Evolutionary conservation across 2,888 invertebrate genomes (phyloP).

Genomic region (Scotopteryx bipunctaria): DNA sequence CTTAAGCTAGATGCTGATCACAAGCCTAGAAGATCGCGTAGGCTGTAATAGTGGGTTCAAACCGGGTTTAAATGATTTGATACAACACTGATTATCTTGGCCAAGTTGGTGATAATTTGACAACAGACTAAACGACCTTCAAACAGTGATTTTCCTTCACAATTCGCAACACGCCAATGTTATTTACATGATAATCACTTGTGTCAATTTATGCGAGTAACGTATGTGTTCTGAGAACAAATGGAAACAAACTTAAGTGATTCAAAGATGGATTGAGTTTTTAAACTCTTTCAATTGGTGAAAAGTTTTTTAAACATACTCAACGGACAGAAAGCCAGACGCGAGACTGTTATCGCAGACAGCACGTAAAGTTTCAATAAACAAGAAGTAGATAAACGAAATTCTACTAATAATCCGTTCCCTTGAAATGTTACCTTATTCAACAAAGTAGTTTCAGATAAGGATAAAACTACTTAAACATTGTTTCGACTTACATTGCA

Average conservation of each 20-base stretch:
- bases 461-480: slow-evolving; percentile 7
- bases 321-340: background rate
- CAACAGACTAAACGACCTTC: slow-evolving; percentile 38
- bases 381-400: slow-evolving; percentile 3
- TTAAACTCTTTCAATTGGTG: background rate
- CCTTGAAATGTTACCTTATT: slow-evolving; percentile 5
- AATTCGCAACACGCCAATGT: slow-evolving; percentile 42
- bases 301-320: background rate
- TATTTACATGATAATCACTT: slow-evolving; percentile 50
- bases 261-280: background rate
- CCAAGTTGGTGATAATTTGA: slow-evolving; percentile 25
- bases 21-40: slow-evolving; percentile 10
- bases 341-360: background rate
- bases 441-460: slow-evolving; percentile 9
- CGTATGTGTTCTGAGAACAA: background rate
- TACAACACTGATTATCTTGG: slow-evolving; percentile 8
- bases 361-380: background rate
- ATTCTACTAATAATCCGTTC: background rate
- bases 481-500: slow-evolving; percentile 20
- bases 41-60: slow-evolving; percentile 5
- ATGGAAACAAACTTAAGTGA: background rate
- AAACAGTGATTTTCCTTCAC: slow-evolving; percentile 41
- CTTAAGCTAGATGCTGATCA: background rate
- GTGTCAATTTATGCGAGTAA: slow-evolving; percentile 27
- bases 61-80: background rate